A percentile compares a stretch with the other conserved stretches of the same genome.
Conservation (phyloP, 1,140 invertebrate species). For the Hyles euphorbiae region DNA sequence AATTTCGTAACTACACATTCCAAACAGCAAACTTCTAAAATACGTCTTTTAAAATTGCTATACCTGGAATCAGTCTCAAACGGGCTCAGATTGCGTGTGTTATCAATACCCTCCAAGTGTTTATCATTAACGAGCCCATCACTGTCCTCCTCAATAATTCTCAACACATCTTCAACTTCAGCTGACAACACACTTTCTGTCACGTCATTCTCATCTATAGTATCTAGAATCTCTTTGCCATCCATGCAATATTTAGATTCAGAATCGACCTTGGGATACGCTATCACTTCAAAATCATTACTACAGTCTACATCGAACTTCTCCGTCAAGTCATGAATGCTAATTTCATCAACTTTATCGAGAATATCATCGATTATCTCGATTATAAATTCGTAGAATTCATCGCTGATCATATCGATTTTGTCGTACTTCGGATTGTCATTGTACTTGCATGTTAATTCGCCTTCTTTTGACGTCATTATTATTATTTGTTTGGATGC, state of each 20-base stretch:
- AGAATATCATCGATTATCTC: conserved; percentile 42
- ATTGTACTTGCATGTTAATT: conserved; percentile 35
- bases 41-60: not conserved
- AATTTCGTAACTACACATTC: too few relatives aligned
- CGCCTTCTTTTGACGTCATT: conserved; percentile 43
- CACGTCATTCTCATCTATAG: conserved; percentile 39
- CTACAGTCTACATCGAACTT: conserved; percentile 15
- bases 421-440: conserved; percentile 5
- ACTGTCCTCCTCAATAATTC: conserved; percentile 29
- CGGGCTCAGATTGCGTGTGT: not conserved
- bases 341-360: conserved; percentile 38
- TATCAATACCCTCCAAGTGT: conserved; percentile 13
- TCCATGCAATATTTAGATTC: conserved; percentile 20
- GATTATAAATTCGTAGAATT: conserved; percentile 22
- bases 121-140: conserved; percentile 29
- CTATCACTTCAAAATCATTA: conserved; percentile 45
- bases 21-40: too few relatives aligned
- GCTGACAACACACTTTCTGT: conserved; percentile 29
- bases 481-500: conserved; percentile 54
- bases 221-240: conserved; percentile 37
- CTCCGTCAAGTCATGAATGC: conserved; percentile 12
- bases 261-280: conserved; percentile 24
- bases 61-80: conserved; percentile 17
- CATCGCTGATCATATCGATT: conserved; percentile 9
- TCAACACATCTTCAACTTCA: conserved; percentile 27